phyloP scores from a whole-genome alignment of 1,140 invertebrate genomes.

The Heliothis subflexa region DNA sequence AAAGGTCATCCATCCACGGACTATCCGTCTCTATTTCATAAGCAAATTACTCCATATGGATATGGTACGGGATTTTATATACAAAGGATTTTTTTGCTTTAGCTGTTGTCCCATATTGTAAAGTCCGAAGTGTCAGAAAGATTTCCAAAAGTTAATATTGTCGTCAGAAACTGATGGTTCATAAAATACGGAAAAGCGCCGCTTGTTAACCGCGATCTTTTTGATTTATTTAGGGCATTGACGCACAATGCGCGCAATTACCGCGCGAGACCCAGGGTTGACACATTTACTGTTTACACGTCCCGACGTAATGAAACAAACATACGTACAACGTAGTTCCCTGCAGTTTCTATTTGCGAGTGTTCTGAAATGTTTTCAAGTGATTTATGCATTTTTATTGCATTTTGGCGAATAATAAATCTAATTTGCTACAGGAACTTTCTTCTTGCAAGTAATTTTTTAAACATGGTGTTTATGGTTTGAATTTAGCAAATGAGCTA shows the following conservation, averaged over 20 bases:
- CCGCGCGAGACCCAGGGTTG: slow-evolving; percentile 13
- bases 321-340: background rate
- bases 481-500: too few relatives aligned
- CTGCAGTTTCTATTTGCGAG: background rate
- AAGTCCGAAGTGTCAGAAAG: background rate
- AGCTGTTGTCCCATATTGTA: too few relatives aligned
- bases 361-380: background rate
- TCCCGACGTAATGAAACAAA: background rate
- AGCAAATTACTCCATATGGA: too few relatives aligned
- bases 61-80: too few relatives aligned
- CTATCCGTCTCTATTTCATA: too few relatives aligned
- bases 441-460: too few relatives aligned
- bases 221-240: slow-evolving; percentile 30
- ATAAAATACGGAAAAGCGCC: slow-evolving; percentile 16
- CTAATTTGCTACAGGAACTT: too few relatives aligned
- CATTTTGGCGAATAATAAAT: too few relatives aligned
- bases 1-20: too few relatives aligned
- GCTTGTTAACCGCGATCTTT: slow-evolving; percentile 23
- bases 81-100: too few relatives aligned
- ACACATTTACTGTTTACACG: slow-evolving; percentile 20
- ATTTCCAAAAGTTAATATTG: slow-evolving; percentile 3
- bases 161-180: background rate
- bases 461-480: too few relatives aligned
- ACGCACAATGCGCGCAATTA: slow-evolving; percentile 37
- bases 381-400: too few relatives aligned